Conservation (phyloP, 2,888 invertebrate genomes). For the Andrena hattorfiana region DNA sequence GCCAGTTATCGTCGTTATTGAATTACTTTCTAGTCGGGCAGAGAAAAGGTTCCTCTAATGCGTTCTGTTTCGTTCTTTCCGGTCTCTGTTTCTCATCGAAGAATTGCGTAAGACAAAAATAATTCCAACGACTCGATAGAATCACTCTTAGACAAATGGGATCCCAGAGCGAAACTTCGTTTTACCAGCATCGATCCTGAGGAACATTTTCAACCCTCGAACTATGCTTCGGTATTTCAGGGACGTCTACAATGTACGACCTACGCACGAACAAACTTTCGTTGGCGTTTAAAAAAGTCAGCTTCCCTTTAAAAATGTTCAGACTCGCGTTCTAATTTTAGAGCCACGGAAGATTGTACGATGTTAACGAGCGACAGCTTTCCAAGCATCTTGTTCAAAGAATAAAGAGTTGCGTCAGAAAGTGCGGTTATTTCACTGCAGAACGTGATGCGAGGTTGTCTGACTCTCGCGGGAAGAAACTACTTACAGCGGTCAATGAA, state of each 20-base stretch:
- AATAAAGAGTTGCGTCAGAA: no score
- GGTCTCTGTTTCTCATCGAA: background rate
- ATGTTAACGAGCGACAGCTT: background rate
- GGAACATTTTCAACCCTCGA: background rate
- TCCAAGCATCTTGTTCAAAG: no score
- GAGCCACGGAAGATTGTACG: slow-evolving; percentile 25
- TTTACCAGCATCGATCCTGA: background rate
- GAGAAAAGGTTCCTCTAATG: background rate
- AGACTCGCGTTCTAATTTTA: slow-evolving; percentile 41
- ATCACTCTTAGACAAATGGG: background rate
- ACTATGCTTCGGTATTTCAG: background rate
- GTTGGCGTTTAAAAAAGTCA: background rate
- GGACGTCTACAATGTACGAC: background rate
- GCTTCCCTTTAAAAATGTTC: slow-evolving; percentile 30
- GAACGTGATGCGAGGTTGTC: background rate
- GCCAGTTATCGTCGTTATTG: slow-evolving; percentile 52
- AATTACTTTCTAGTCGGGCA: slow-evolving; percentile 41
- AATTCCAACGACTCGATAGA: background rate
- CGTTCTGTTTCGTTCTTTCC: background rate
- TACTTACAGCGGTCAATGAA: background rate
- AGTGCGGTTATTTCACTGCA: background rate
- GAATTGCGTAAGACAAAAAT: no score
- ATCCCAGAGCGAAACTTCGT: no score
- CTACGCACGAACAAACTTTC: slow-evolving; percentile 13
- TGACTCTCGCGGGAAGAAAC: slow-evolving; percentile 2